Conservation (phyloP, 2,797 vertebrate species). For the Chaunax sp. region DNA sequence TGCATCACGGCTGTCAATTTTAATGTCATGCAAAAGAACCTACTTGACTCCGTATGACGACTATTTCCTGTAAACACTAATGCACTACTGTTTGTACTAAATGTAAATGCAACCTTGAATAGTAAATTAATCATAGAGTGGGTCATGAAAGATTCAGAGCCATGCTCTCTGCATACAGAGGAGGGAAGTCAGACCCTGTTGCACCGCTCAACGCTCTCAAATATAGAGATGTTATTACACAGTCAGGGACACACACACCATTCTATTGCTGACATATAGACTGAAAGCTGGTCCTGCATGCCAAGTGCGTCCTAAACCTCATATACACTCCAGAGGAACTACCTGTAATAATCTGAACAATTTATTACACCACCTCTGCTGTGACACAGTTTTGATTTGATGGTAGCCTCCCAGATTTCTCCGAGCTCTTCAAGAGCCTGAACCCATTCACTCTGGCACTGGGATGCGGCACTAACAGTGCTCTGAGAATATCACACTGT, state of each 20-base stretch:
- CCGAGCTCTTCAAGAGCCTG: slow-evolving; percentile 59
- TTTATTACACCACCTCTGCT: slow-evolving; percentile 58
- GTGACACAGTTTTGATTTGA: slow-evolving; percentile 66
- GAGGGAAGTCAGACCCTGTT: slow-evolving; percentile 16
- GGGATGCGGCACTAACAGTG: slow-evolving; percentile 15
- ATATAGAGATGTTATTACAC: slow-evolving; percentile 11
- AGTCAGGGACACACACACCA: slow-evolving; percentile 18
- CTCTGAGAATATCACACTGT: slow-evolving; percentile 51
- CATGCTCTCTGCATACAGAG: slow-evolving; percentile 27
- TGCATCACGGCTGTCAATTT: background rate
- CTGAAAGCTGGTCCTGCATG: slow-evolving; percentile 24
- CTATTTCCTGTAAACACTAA: slow-evolving; percentile 14
- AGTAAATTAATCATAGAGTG: background rate
- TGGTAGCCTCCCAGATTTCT: slow-evolving; percentile 64
- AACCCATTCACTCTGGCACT: slow-evolving; percentile 32
- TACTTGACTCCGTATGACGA: background rate
- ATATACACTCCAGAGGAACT: slow-evolving; percentile 45
- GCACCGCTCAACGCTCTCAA: slow-evolving; percentile 13
- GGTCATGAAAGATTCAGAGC: slow-evolving; percentile 61
- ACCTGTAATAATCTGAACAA: slow-evolving; percentile 51
- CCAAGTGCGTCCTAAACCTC: slow-evolving; percentile 22
- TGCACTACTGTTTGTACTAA: background rate
- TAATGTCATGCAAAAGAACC: background rate
- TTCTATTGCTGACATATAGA: slow-evolving; percentile 10
- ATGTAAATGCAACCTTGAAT: slow-evolving; percentile 12